Percentiles rank a stretch among this genome's conserved stretches.
These are phyloP conservation scores for Chunga burmeisteri DNA, from an alignment of 2,113 vertebrate species.

Conservation along the genomic window DNA sequence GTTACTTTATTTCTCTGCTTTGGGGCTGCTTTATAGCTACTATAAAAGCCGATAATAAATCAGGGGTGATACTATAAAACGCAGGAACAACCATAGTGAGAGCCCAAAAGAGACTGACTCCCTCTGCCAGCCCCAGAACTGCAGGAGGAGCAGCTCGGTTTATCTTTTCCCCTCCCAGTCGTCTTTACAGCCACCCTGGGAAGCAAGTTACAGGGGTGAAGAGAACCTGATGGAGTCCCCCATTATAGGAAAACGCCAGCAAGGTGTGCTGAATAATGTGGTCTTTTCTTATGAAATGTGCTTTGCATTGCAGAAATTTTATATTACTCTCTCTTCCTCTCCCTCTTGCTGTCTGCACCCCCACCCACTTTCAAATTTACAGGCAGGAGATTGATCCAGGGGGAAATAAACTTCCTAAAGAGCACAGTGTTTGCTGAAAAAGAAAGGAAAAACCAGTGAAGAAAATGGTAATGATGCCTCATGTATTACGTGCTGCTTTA, in stretches of 20 bases:
- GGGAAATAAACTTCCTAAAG: constrained; percentile 63
- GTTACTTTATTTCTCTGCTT: constrained; percentile 55
- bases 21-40: constrained; percentile 64
- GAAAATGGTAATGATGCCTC: background rate
- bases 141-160: background rate
- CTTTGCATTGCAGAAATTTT: constrained; percentile 58
- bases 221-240: background rate
- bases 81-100: background rate
- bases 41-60: constrained; percentile 67
- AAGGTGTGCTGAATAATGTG: background rate
- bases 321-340: background rate
- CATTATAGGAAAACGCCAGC: background rate
- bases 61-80: constrained; percentile 34
- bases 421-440: background rate
- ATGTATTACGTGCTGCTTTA: background rate
- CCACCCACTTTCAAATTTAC: constrained; percentile 38
- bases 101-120: background rate
- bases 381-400: constrained; percentile 43
- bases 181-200: background rate
- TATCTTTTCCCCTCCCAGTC: background rate
- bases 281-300: background rate
- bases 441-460: background rate
- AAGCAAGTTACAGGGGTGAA: background rate
- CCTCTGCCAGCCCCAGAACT: background rate
- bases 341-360: background rate